Conservation (phyloP, 2,797 vertebrate genomes). For the Dicrostonyx torquatus region DNA sequence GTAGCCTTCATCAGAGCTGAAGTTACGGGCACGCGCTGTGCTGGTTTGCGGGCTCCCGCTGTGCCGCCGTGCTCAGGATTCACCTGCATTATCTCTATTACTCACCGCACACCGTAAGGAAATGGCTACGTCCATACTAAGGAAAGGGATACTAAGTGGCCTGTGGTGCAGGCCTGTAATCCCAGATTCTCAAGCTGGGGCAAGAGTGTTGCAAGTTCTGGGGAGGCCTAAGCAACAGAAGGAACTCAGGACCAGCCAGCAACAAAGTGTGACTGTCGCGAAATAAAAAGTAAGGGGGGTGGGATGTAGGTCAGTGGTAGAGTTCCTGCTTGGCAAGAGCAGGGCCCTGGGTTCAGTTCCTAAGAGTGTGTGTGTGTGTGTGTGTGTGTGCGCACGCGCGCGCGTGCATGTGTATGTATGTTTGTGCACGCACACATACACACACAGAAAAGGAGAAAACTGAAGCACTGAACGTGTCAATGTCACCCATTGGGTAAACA, state of each 20-base stretch:
- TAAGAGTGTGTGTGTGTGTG: too few species aligned
- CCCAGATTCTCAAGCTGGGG: not conserved
- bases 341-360: not conserved
- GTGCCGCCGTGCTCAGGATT: not conserved
- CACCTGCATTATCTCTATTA: not conserved
- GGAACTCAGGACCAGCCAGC: not conserved
- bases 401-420: too few species aligned
- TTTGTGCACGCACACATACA: too few species aligned
- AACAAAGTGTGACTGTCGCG: not conserved
- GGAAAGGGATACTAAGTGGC: not conserved
- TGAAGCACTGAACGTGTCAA: not conserved
- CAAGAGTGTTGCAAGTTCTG: not conserved
- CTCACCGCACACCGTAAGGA: not conserved
- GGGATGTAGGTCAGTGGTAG: not conserved
- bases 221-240: not conserved
- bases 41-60: not conserved
- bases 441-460: not conserved
- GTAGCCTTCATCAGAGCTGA: not conserved
- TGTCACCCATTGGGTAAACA: not conserved
- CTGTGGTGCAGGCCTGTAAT: not conserved
- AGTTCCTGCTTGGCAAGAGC: not conserved
- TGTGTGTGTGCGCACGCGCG: too few species aligned
- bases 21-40: not conserved
- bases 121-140: not conserved
- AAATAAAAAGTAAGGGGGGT: not conserved